A percentile compares a stretch with the other conserved stretches of the same genome.
These are phyloP conservation scores for Gobio occitaniae DNA, from an alignment of 2,797 vertebrate species.

Conservation along the genomic window DNA sequence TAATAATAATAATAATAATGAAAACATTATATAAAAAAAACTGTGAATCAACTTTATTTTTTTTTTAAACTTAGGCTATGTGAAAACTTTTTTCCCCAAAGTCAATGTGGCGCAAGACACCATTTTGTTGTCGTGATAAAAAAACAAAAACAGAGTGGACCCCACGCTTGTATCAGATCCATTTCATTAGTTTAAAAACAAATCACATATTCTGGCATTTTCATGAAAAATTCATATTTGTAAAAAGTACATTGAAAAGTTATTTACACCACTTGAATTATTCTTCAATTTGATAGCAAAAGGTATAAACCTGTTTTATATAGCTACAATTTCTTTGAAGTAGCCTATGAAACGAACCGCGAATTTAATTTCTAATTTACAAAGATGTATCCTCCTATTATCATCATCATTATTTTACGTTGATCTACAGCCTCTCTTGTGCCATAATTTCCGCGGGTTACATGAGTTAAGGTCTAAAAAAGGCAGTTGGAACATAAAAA, in stretches of 20 bases:
- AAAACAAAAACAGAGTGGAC: not conserved
- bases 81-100: not conserved
- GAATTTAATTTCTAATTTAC: not conserved
- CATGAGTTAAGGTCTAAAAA: not conserved
- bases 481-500: not conserved
- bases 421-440: not conserved
- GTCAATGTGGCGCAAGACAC: not conserved
- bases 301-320: not conserved
- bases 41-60: too few species aligned
- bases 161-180: not conserved
- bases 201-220: not conserved
- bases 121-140: not conserved
- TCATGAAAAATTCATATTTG: not conserved
- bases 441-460: not conserved
- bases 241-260: not conserved
- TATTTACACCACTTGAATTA: not conserved
- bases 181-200: not conserved
- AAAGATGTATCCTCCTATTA: not conserved
- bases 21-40: too few species aligned
- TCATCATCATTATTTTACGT: not conserved
- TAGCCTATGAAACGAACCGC: not conserved
- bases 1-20: too few species aligned
- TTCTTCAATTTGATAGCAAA: not conserved
- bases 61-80: too few species aligned
- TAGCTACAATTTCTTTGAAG: not conserved